These are phyloP conservation scores for Dromaius novaehollandiae DNA, from an alignment of 2,113 vertebrate genomes.

Conservation along the genomic window DNA sequence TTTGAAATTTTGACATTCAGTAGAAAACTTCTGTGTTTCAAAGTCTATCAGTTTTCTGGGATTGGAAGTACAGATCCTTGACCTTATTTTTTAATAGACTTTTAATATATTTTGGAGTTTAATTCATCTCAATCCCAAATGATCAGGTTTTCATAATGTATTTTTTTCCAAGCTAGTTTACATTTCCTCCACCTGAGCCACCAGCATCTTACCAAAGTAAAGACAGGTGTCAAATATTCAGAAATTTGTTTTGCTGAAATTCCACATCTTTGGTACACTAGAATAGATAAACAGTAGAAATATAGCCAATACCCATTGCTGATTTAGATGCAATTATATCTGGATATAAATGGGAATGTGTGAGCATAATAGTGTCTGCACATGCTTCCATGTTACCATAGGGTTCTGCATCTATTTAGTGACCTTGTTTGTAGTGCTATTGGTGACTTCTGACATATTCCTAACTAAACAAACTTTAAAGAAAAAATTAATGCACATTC, in stretches of 20 bases:
- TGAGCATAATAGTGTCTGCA: not conserved
- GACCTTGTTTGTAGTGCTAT: conserved; percentile 21
- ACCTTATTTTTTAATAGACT: not conserved
- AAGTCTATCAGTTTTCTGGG: not conserved
- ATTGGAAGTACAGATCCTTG: not conserved
- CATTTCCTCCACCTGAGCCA: not conserved
- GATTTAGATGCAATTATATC: not conserved
- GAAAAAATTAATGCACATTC: conserved; percentile 61
- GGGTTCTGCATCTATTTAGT: not conserved
- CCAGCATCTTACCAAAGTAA: not conserved
- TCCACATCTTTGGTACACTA: not conserved
- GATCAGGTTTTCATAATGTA: not conserved
- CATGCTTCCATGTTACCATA: not conserved
- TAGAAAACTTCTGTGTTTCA: not conserved
- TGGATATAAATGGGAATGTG: not conserved
- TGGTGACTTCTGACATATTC: conserved; percentile 44
- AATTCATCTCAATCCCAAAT: not conserved
- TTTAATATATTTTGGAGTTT: not conserved
- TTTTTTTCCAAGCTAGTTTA: fast-evolving
- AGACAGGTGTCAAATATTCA: not conserved
- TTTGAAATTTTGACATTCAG: not conserved
- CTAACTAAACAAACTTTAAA: conserved; percentile 60
- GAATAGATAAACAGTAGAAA: not conserved
- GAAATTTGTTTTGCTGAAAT: not conserved
- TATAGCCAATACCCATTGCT: not conserved